Base-by-base conservation (phyloP, 2,888 invertebrate genomes). In the Leptopilina myrica region DNA sequence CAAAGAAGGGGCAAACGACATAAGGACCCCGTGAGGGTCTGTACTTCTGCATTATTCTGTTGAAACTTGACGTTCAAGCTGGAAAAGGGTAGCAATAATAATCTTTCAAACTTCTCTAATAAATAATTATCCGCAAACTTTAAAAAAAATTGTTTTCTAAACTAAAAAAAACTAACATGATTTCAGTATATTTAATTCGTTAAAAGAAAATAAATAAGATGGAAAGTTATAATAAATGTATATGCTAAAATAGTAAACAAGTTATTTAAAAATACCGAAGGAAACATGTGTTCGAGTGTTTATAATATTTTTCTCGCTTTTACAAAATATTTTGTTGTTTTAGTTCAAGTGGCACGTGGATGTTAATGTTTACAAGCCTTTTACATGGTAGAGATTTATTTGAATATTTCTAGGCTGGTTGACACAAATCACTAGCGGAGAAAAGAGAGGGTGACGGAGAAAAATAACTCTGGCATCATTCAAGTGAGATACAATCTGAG, bases 1-100 rank as follows among this genome's bases (percentile, higher is more conserved):
- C 85, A 85, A 85, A 84, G 83, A 82, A 86, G 87, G 88, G 87
- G 88, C 85, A 85, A 89, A 88, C 88, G 89, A 88, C 87, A 86
- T 87, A 88, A 89, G 90, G 87, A 89, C 88, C 87, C 88, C 80
- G 66, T 80, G 80, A 84, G 86, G 87, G 84, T 78, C 77, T 81
- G 82, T 56, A n/a, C 9, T 73, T 26, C 14, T 73, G 69, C 84
- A 87, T 88, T 87, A 86, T 86, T 86, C 81, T 79, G 80, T 77
- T 82, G 83, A 84, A 84, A 84, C 80, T 83, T 79, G 73, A 59
- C 56, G 56, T 73, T 59, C n/a, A n/a, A 56, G 56, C 56, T 56
- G 73, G 73, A 26, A 73, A 59, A 73, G 73, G 73, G 73, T 73
- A 73, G 40, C 73, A 40, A 56, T 73, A 40, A 73, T 11, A 53